phyloP scores from a whole-genome alignment of 2,113 vertebrate genomes.

The Hippocampus barbouri region DNA sequence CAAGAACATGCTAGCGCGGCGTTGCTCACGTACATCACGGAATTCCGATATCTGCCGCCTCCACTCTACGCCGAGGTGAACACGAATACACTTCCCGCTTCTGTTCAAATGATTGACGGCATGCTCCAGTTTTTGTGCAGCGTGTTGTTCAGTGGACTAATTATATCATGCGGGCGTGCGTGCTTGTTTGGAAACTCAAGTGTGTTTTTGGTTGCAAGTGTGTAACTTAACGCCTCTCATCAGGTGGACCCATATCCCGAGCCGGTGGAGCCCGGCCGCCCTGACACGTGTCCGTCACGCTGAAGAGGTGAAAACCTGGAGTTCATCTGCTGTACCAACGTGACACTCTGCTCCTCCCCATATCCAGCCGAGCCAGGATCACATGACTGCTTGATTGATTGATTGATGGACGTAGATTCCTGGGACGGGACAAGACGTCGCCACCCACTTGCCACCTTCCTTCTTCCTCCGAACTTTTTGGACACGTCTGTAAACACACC shows the following conservation, averaged over 20 bases:
- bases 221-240: background rate
- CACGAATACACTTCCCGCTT: background rate
- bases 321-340: background rate
- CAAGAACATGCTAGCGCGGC: constrained; percentile 76
- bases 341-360: background rate
- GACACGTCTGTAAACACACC: background rate
- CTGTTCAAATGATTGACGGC: background rate
- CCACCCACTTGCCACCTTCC: background rate
- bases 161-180: no score
- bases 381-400: background rate
- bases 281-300: constrained; percentile 84
- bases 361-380: background rate
- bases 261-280: constrained; percentile 75
- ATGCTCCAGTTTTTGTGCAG: no score
- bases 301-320: constrained; percentile 65
- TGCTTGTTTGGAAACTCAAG: no score
- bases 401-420: background rate
- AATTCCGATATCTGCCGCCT: constrained; percentile 94
- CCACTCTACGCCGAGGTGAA: constrained; percentile 94
- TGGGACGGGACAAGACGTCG: background rate
- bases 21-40: constrained; percentile 91
- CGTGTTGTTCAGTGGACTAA: background rate
- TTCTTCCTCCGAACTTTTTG: background rate
- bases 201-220: background rate
- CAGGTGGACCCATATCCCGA: constrained; percentile 94